Evolutionary conservation across 1,140 invertebrate species (phyloP).

Genomic region (Apocrypta bakeri): DNA sequence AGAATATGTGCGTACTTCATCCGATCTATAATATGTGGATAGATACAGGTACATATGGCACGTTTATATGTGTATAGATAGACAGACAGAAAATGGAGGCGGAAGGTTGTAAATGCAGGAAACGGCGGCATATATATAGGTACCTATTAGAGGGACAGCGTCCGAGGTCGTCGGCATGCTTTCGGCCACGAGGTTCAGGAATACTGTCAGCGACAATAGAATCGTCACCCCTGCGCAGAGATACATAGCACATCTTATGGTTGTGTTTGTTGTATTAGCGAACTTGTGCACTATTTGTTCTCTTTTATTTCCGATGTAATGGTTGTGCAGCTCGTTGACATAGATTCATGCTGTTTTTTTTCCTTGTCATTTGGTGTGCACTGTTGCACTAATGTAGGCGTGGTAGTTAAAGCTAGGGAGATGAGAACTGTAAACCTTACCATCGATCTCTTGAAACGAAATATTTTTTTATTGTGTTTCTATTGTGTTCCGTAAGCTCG

Average conservation of each 20-base stretch:
- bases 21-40: not conserved
- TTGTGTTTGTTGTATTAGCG: too few relatives aligned
- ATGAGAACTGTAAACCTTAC: not conserved
- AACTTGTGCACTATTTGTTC: constrained; percentile 19
- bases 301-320: not conserved
- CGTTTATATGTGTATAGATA: not conserved
- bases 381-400: too few relatives aligned
- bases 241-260: constrained; percentile 47
- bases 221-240: constrained; percentile 93
- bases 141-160: constrained; percentile 84
- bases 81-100: not conserved
- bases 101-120: not conserved
- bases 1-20: too few relatives aligned
- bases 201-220: constrained; percentile 98
- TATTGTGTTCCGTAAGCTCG: not conserved
- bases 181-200: constrained; percentile 95
- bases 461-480: not conserved
- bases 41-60: not conserved
- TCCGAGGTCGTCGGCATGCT: constrained; percentile 94
- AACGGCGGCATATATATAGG: not conserved
- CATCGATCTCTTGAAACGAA: not conserved
- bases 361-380: too few relatives aligned
- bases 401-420: too few relatives aligned
- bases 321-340: too few relatives aligned
- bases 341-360: not conserved